Evolutionary conservation across 2,888 invertebrate species (phyloP).

Genomic region (Drosophila prostipennis): DNA sequence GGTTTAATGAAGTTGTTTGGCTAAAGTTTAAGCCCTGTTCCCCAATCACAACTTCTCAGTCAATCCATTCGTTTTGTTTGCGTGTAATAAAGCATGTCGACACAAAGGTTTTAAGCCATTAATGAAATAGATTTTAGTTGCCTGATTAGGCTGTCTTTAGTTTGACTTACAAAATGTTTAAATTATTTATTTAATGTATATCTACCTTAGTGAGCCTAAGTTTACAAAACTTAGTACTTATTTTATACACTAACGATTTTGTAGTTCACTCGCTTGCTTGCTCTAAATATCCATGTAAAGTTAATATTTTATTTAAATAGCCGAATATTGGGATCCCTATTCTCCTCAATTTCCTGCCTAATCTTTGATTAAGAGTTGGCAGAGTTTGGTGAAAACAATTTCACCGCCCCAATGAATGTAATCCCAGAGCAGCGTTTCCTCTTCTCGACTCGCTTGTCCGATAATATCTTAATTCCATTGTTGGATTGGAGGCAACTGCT

Average conservation of each 20-base stretch:
- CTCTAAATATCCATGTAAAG: too few relatives aligned
- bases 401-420: conserved; percentile 6
- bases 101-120: conserved; percentile 30
- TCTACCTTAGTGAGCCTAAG: too few relatives aligned
- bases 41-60: neutral
- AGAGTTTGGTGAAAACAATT: conserved; percentile 8
- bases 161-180: neutral
- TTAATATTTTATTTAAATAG: neutral
- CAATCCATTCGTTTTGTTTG: conserved; percentile 14
- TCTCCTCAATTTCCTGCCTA: neutral
- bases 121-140: conserved; percentile 39
- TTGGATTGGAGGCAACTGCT: conserved; percentile 19
- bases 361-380: neutral
- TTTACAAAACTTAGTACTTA: too few relatives aligned
- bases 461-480: conserved; percentile 74
- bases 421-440: conserved; percentile 16
- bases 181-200: too few relatives aligned
- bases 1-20: conserved; percentile 63
- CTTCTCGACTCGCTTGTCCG: conserved; percentile 39
- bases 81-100: conserved; percentile 30
- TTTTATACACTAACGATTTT: too few relatives aligned
- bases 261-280: too few relatives aligned
- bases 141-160: conserved; percentile 25
- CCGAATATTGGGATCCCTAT: too few relatives aligned
- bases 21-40: conserved; percentile 31